Base-by-base conservation (phyloP, 2,888 invertebrate species). In the Sinhomidia bicolor region DNA sequence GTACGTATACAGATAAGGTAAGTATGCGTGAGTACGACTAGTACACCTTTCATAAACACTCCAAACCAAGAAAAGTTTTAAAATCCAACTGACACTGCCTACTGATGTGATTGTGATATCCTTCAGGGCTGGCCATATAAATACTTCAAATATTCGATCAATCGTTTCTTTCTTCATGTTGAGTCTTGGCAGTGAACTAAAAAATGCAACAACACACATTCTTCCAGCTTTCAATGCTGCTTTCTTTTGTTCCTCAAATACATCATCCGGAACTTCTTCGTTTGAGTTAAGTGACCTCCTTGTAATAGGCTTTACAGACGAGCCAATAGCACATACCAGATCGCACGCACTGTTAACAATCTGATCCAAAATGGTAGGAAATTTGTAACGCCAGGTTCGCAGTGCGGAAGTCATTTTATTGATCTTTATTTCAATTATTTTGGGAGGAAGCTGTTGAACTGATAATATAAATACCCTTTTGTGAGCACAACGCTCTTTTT, bases 31-130 rank as follows among this genome's bases (percentile, higher is more conserved):
- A n/a, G n/a, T n/a, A n/a, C n/a, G n/a, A n/a, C n/a, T 10, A 74
- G 3, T 26, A 51, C 17, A 94, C 93, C 96, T 95, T 0, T 97
- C 96, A 93, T 97, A 96, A 83, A 95, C 95, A 90, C 97, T 96
- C 97, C 98, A 99, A 0, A 95, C 94, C 36, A 95, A 94, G 23
- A 98, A 94, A n/a, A 99, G 94, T 93, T 96, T 97, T 20, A 98
- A 93, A 81, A 98, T 85, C 91, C 91, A 91, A 74, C 90, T 91
- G 12, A 89, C 68, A 57, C 90, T 85, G 7, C 89, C 90, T 7
- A 74, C 85, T 0, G 87, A 89, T n/a, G 85, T 85, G 44, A 32
- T 12, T 0, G 82, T 79, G 6, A 90, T 68, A 17, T 91, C 88
- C 10, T 97, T 12, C 95, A 94, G 85, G 97, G 94, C 93, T 0